Evolutionary conservation across 2,113 vertebrate species (phyloP).

Genomic region (Bettongia penicillata): DNA sequence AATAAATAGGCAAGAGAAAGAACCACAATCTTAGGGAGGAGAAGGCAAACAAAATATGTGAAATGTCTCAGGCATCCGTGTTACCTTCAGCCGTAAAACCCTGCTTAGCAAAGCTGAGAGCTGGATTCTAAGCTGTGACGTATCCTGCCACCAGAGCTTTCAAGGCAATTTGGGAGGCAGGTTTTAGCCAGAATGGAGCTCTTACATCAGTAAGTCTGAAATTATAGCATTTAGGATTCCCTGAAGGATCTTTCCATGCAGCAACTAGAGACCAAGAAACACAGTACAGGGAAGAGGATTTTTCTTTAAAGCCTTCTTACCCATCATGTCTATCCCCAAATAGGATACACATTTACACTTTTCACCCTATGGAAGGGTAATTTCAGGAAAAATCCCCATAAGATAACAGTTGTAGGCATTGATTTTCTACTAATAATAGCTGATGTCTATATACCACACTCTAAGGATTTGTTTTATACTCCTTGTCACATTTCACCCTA

Average conservation of each 20-base stretch:
- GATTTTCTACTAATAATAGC: background rate
- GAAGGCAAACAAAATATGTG: slow-evolving; percentile 17
- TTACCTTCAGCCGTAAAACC: slow-evolving; percentile 27
- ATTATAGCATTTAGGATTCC: slow-evolving; percentile 30
- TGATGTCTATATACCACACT: background rate
- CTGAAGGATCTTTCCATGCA: slow-evolving; percentile 44
- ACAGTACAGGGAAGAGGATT: slow-evolving; percentile 14
- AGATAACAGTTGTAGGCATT: background rate
- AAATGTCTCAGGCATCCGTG: slow-evolving; percentile 1
- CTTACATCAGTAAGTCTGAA: slow-evolving; percentile 50
- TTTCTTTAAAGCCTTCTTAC: slow-evolving; percentile 49
- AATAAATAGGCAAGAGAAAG: slow-evolving; percentile 4
- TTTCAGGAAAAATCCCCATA: slow-evolving; percentile 27
- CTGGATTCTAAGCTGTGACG: background rate
- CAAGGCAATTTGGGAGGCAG: slow-evolving; percentile 60
- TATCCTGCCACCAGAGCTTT: slow-evolving; percentile 44
- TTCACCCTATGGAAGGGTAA: slow-evolving; percentile 17
- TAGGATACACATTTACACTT: slow-evolving; percentile 63
- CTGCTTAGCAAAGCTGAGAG: slow-evolving; percentile 28
- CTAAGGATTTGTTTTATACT: background rate
- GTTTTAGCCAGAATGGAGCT: slow-evolving; percentile 52
- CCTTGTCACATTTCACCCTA: background rate
- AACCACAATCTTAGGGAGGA: background rate
- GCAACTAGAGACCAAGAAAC: slow-evolving; percentile 28
- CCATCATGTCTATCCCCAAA: slow-evolving; percentile 56